Evolutionary conservation across 2,113 vertebrate genomes (phyloP).

Genomic region (Pseudolaguvia tuberculata): DNA sequence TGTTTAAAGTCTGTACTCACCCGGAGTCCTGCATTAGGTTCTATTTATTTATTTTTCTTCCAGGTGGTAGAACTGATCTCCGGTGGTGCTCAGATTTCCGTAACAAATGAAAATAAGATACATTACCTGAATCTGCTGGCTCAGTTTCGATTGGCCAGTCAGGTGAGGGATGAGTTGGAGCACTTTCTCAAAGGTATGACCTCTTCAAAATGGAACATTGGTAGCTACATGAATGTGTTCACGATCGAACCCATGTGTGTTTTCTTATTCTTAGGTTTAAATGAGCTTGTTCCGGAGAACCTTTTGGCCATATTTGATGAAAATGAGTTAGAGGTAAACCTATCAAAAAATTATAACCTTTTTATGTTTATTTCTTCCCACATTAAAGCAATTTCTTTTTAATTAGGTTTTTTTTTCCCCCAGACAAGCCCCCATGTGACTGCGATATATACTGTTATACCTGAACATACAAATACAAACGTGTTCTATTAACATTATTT

Average conservation of each 20-base stretch:
- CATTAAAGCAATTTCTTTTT: too few species aligned
- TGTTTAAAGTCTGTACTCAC: too few species aligned
- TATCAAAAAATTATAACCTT: slow-evolving; percentile 8
- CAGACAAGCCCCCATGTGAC: too few species aligned
- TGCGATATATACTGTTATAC: too few species aligned
- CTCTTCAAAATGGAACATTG: not conserved
- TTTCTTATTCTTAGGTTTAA: slow-evolving; percentile 78
- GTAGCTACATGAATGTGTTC: not conserved
- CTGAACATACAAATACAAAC: too few species aligned
- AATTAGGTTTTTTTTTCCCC: too few species aligned
- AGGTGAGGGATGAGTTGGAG: slow-evolving; percentile 95
- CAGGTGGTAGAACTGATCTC: slow-evolving; percentile 91
- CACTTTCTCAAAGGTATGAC: slow-evolving; percentile 93
- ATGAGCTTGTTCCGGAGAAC: slow-evolving; percentile 95
- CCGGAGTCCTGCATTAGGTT: too few species aligned
- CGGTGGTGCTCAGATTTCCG: slow-evolving; percentile 87
- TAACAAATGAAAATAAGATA: slow-evolving; percentile 95
- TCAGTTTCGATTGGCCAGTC: slow-evolving; percentile 89
- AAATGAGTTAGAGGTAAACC: slow-evolving; percentile 91
- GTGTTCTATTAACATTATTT: too few species aligned
- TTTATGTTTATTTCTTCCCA: too few species aligned
- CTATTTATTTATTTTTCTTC: not conserved
- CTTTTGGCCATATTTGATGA: slow-evolving; percentile 98
- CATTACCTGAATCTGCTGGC: slow-evolving; percentile 94
- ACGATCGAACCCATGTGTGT: slow-evolving; percentile 21